A percentile compares a stretch with the other conserved stretches of the same genome.
Conservation (phyloP, 2,797 vertebrate genomes). For the Rachycentron canadum region DNA sequence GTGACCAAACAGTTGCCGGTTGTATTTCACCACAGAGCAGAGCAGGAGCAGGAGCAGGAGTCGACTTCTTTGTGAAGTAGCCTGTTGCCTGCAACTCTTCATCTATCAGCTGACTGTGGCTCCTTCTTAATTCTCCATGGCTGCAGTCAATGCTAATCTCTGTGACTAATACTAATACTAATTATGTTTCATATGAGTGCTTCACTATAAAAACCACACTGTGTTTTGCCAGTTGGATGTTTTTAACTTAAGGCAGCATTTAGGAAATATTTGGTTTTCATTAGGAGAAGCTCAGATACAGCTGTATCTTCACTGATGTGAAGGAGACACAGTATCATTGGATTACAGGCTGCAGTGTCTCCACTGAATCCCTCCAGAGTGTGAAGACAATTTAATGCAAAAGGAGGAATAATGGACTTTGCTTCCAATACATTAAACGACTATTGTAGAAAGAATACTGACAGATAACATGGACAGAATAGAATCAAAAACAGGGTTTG, state of each 20-base stretch:
- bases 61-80: neutral
- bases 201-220: neutral
- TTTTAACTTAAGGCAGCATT: neutral
- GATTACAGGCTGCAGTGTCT: neutral
- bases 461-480: too few relatives aligned
- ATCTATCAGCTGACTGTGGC: neutral
- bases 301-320: neutral
- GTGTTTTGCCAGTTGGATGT: neutral
- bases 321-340: neutral
- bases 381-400: neutral
- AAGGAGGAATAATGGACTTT: neutral
- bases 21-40: neutral
- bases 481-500: neutral
- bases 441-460: neutral
- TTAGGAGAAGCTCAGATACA: neutral
- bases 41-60: slow-evolving; percentile 1
- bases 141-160: neutral
- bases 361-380: neutral
- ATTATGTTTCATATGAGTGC: slow-evolving; percentile 1
- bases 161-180: neutral
- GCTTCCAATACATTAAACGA: neutral
- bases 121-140: neutral
- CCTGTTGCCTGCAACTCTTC: neutral
- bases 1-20: neutral
- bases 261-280: neutral